phyloP scores from a whole-genome alignment of 2,888 invertebrate species.

The Corythucha ciliata region DNA sequence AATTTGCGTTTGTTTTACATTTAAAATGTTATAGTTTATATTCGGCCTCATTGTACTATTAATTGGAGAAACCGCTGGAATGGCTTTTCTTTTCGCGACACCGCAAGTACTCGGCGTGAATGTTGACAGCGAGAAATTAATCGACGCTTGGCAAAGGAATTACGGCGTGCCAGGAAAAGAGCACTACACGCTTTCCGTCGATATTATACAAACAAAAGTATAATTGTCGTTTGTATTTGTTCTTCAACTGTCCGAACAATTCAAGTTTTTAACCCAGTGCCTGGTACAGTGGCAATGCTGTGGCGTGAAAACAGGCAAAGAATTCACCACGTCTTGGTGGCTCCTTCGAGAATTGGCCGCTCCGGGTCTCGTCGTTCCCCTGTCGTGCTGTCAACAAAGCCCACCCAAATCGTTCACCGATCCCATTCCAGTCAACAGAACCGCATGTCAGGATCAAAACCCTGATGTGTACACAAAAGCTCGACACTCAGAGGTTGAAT shows the following conservation, averaged over 20 bases:
- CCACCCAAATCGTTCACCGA: conserved; percentile 54
- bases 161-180: conserved; percentile 65
- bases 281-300: conserved; percentile 62
- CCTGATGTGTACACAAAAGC: conserved; percentile 49
- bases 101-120: conserved; percentile 67
- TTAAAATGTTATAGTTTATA: conserved; percentile 53
- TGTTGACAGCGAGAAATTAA: conserved; percentile 56
- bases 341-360: conserved; percentile 60
- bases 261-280: conserved; percentile 29
- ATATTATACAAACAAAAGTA: conserved; percentile 60
- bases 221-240: conserved; percentile 23
- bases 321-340: conserved; percentile 75
- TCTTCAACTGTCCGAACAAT: conserved; percentile 14
- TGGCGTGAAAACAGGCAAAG: conserved; percentile 65
- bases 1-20: neutral
- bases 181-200: conserved; percentile 70
- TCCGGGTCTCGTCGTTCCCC: conserved; percentile 43
- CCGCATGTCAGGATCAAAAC: conserved; percentile 59
- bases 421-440: conserved; percentile 61
- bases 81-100: conserved; percentile 62
- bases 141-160: conserved; percentile 60
- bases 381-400: conserved; percentile 57
- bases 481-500: conserved; percentile 48
- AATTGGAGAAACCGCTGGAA: conserved; percentile 59
- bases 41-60: conserved; percentile 57